Evolutionary conservation across 2,797 vertebrate genomes (phyloP), one percentile per base, ranked within the genome.

Genomic region (Rhinatrema bivittatum): DNA sequence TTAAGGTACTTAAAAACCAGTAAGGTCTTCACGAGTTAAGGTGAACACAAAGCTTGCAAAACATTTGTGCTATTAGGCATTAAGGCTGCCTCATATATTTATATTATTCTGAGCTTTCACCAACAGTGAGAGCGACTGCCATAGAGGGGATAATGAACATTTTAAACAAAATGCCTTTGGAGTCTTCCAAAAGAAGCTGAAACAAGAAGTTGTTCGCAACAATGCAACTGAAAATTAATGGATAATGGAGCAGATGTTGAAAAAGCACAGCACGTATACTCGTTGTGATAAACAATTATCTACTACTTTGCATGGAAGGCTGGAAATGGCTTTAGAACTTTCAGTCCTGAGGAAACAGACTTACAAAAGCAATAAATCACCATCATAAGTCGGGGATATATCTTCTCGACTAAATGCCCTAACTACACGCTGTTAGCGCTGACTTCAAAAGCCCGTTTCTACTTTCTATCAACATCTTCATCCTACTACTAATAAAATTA

Each of bases 291-390:
- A 40, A 61, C 63, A 59, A 39, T 74, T 67, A 60, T 70, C 12
- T 35, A 65, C 42, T 62, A 60, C 49, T 40, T 52, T 44, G 58
- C 28, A 17, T 53, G 72, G 62, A 54, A 57, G 74, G 55, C 52
- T 62, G 46, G 72, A 65, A 68, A 56, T 49, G 22, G 43, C 46
- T 70, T 76, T 62, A 64, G 62, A 79, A 61, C 62, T 70, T 60
- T 56, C 56, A 56, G 48, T 65, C 43, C 42, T 48, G 45, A 59
- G 50, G 65, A 70, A 60, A 72, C 30, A 32, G 30, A 76, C 67
- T 55, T 65, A 55, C 50, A 40, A 72, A 69, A 62, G 70, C 78
- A 71, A 91, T 93, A 89, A 88, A 89, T 91, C 86, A 90, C 70
- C 53, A 65, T 65, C 64, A 70, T 75, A 81, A 77, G 74, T 76